Base-by-base conservation (phyloP, 1,140 invertebrate species). In the Panagrolaimus sp. region DNA sequence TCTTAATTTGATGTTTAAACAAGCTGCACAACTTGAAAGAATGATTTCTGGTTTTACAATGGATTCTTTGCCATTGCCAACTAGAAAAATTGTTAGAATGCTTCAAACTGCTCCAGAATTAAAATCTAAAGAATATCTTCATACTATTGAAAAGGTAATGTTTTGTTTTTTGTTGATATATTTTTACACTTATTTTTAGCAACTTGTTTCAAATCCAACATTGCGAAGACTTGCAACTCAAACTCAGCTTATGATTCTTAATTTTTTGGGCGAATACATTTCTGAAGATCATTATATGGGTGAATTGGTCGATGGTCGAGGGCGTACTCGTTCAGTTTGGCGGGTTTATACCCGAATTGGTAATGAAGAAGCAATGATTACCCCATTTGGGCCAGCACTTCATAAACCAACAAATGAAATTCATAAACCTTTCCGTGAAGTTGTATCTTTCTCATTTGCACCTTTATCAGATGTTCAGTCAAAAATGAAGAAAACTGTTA, bases 31-130 rank as follows among this genome's bases (percentile, higher is more conserved):
- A 21, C 52, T 58, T 28, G 52, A 58, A 58, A 12, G 52, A 12
- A 28, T 58, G 21, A n/a, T 58, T 21, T 21, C 21, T 21, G 28
- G 28, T 28, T 58, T 58, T 28, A 26, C 52, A 12, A 17, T 58
- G 10, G 52, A 58, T 28, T 28, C 21, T 17, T 58, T 58, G 21
- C 52, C 52, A 12, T 12, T 28, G 3, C 10, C 52, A n/a, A 28
- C 28, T 28, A 1, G 28, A 24, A 58, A 21, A 21, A 21, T 58
- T 28, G 52, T 58, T 12, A 12, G 52, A 21, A 21, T 26, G n/a
- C 52, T 58, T 21, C 52, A 58, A 28, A 58, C 52, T 10, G 52
- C 52, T 14, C 52, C 52, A 58, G 52, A 58, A 58, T 58, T 28
- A 21, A 21, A 28, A 26, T 21, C 52, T 12, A 58, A 58, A 58